phyloP scores from a whole-genome alignment of 2,113 vertebrate species.

The Guaruba guarouba region DNA sequence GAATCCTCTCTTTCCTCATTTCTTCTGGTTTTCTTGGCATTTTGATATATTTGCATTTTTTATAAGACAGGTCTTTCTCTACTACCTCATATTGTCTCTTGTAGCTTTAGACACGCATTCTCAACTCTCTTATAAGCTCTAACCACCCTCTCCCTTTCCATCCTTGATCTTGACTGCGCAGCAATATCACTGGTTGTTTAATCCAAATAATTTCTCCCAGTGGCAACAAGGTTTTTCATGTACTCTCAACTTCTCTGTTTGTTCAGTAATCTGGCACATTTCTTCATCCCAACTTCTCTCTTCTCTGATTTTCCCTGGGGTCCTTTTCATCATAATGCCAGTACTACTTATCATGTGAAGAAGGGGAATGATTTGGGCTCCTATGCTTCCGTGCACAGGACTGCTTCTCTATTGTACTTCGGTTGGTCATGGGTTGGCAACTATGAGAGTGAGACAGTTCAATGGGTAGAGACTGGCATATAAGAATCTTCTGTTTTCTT shows the following conservation, averaged over 20 bases:
- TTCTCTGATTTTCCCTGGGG: background rate
- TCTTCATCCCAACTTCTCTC: background rate
- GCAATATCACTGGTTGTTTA: background rate
- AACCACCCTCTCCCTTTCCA: background rate
- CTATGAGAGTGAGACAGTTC: background rate
- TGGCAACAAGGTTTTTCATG: background rate
- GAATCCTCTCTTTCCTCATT: background rate
- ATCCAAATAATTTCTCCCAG: background rate
- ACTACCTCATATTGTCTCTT: background rate
- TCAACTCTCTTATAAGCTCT: background rate
- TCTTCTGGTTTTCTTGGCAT: background rate
- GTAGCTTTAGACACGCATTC: background rate
- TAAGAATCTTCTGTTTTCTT: background rate
- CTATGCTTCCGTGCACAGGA: background rate
- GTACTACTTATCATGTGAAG: background rate
- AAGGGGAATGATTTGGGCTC: background rate
- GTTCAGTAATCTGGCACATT: background rate
- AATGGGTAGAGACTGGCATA: background rate
- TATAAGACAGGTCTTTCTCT: background rate
- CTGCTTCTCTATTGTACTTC: background rate
- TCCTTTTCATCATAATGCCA: background rate
- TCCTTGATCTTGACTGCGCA: background rate
- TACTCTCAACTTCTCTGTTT: background rate
- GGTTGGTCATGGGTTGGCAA: background rate
- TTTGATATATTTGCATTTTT: background rate